Evolutionary conservation across 2,888 invertebrate species (phyloP), one percentile per base, ranked within the genome.

Genomic region (Drosophila recens): DNA sequence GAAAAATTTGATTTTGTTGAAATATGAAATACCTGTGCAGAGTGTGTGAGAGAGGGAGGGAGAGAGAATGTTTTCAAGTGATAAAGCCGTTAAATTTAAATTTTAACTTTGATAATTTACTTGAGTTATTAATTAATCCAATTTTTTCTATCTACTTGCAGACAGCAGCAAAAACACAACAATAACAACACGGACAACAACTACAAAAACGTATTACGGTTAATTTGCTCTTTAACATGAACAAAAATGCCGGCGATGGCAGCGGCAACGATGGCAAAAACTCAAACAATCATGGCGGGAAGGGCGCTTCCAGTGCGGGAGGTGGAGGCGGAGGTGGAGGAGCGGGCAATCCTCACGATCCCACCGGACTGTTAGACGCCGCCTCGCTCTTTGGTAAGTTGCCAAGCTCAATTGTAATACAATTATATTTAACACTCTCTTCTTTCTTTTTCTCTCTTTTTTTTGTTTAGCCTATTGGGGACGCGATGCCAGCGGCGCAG

Each of bases 221-320:
- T 59, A 46, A 67, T 72, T 73, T 67, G 65, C 61, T 77, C 61
- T 84, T 77, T 72, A 92, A 90, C 89, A 96, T 96, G 96, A 96
- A 96, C 94, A 96, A 96, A 95, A 96, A 96, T 95, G 96, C 96
- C 93, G 95, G 95, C 93, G 95, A 95, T 93, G 93, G 91, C 79
- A 91, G 92, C 67, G 88, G 90, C 67, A 92, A 91, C 56, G 90
- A 91, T 75, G 90, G 91, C 67, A 91, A 92, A 81, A 92, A 92
- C 77, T 91, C 91, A 61, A 92, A 93, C 62, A 84, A 79, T 71
- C 80, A 81, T 90, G 93, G 80, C 2, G 79, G 91, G 38, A 87
- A 90, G 62, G 89, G 90, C 5, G 89, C 91, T 91, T 93, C 94
- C 93, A 93, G 94, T 70, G 83, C 80, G 20, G 92, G 86, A 63